Evolutionary conservation across 2,797 vertebrate species (phyloP).

Genomic region (Sylvia borin): DNA sequence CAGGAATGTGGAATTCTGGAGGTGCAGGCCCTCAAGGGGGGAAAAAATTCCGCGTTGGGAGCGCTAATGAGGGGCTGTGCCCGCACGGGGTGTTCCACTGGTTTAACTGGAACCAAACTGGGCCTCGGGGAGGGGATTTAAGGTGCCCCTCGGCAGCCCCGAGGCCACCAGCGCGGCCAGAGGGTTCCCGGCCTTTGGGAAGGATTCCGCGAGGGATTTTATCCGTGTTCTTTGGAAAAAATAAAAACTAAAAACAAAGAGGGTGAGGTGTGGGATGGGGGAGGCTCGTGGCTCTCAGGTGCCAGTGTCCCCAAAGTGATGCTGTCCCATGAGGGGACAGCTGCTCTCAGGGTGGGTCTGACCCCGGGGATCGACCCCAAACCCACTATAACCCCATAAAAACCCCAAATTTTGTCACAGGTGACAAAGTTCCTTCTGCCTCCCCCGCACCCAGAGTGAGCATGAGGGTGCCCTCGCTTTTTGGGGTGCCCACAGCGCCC

Average conservation of each 20-base stretch:
- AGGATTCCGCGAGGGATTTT: fast-evolving
- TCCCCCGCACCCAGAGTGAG: fast-evolving
- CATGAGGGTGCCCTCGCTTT: background rate
- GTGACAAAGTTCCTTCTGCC: fast-evolving
- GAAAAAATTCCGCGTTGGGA: background rate
- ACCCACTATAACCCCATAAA: background rate
- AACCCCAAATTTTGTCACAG: fast-evolving
- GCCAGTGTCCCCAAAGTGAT: fast-evolving
- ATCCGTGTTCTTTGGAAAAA: too few relatives aligned
- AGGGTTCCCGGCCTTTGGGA: fast-evolving
- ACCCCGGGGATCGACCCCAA: fast-evolving
- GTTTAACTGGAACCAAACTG: slow-evolving; percentile 32
- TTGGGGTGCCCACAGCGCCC: background rate
- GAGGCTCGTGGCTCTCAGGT: background rate
- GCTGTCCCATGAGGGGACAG: background rate
- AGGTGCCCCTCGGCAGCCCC: background rate
- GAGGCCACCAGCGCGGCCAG: background rate
- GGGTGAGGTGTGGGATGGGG: fast-evolving
- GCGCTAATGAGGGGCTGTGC: background rate
- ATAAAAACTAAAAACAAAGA: too few relatives aligned
- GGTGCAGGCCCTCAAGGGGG: background rate
- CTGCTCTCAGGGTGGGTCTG: background rate
- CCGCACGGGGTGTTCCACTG: background rate
- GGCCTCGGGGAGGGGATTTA: background rate
- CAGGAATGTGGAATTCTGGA: background rate